A percentile compares a stretch with the other conserved stretches of the same genome.
phyloP scores from a whole-genome alignment of 2,113 vertebrate species.

The Aleadryas rufinucha region DNA sequence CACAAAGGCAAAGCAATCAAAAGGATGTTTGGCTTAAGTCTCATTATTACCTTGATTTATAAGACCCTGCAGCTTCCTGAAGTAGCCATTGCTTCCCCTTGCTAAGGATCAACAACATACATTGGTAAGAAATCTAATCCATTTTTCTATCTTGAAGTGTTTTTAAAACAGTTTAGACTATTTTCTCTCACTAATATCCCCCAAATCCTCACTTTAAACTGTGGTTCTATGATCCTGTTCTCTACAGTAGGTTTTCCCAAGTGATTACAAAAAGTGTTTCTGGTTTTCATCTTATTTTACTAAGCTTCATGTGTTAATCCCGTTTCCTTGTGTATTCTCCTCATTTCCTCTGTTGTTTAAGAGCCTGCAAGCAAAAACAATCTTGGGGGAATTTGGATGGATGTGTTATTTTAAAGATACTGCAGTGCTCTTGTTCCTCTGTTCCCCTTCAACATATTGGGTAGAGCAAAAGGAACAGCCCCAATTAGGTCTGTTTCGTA shows the following conservation, averaged over 20 bases:
- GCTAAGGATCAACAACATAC: neutral
- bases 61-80: neutral
- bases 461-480: neutral
- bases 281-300: neutral
- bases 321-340: neutral
- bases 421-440: neutral
- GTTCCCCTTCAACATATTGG: neutral
- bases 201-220: neutral
- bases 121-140: neutral
- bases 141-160: neutral
- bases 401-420: neutral
- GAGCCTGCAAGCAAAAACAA: neutral
- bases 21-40: neutral
- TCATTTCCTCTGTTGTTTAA: neutral
- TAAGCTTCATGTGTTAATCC: neutral
- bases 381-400: neutral
- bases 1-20: slow-evolving; percentile 1
- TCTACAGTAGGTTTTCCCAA: neutral
- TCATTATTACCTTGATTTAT: slow-evolving; percentile 12
- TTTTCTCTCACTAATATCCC: neutral
- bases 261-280: neutral
- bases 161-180: neutral
- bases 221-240: neutral
- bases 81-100: neutral
- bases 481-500: neutral